A percentile compares a stretch with the other conserved stretches of the same genome.
Evolutionary conservation across 2,888 invertebrate species (phyloP).

Genomic region (Cosmopolites sordidus): DNA sequence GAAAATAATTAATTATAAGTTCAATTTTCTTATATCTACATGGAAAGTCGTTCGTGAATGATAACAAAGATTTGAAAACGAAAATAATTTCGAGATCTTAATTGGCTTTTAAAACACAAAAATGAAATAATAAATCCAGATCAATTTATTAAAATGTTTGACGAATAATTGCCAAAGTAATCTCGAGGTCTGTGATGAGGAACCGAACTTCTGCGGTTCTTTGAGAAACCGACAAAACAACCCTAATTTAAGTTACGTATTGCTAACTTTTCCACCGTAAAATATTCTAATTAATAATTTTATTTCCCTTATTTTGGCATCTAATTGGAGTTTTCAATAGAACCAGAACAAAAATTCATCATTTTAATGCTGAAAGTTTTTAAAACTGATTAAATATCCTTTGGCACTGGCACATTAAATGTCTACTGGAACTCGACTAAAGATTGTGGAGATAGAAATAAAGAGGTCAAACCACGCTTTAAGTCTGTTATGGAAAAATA

Average conservation of each 20-base stretch:
- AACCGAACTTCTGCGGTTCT: not conserved
- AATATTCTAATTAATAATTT: conserved; percentile 17
- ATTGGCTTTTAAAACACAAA: not conserved
- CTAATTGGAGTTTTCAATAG: conserved; percentile 9
- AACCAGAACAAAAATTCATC: conserved; percentile 5
- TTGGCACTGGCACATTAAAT: too few species aligned
- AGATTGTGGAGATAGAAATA: too few species aligned
- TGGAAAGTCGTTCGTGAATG: too few species aligned
- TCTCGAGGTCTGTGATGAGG: not conserved
- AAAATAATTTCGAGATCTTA: not conserved
- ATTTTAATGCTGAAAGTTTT: not conserved
- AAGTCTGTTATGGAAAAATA: too few species aligned
- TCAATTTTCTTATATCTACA: too few species aligned
- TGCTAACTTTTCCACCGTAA: conserved; percentile 12
- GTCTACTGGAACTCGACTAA: too few species aligned
- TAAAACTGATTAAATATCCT: conserved; percentile 5
- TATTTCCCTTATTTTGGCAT: conserved; percentile 10
- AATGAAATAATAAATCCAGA: conserved; percentile 1
- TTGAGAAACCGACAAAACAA: conserved; percentile 11
- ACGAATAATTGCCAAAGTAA: conserved; percentile 4
- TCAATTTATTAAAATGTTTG: conserved; percentile 6
- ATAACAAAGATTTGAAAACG: not conserved
- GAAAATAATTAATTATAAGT: too few species aligned
- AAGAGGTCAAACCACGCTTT: too few species aligned
- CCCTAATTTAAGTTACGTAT: conserved; percentile 13